Evolutionary conservation across 2,888 invertebrate genomes (phyloP), one percentile per base, ranked within the genome.

Genomic region (Phymatocera aterrima): DNA sequence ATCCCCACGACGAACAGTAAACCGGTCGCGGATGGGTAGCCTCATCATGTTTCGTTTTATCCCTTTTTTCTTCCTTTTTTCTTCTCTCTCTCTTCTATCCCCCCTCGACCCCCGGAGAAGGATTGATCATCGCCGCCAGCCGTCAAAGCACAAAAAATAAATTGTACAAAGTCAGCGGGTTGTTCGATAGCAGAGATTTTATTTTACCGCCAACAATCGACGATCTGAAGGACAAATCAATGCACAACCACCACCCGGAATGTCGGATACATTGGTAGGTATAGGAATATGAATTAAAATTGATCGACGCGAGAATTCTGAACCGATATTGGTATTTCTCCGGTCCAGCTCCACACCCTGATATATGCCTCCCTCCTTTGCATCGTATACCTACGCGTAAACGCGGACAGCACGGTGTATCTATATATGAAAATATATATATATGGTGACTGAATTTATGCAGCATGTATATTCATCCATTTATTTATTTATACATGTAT

Each of bases 261-360:
- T n/a, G n/a, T n/a, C n/a, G n/a, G n/a, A n/a, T n/a, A n/a, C n/a
- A n/a, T n/a, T n/a, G n/a, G n/a, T n/a, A n/a, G n/a, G n/a, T n/a
- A n/a, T 61, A 74, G 61, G 86, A 84, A 88, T 88, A 88, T n/a
- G n/a, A 87, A 89, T 89, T 87, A 87, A 83, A 88, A 88, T 87
- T 84, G 83, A 85, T 86, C 80, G 84, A 83, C 60, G 40, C 1
- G 12, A 40, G 43, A 68, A 3, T 8, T n/a, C 8, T n/a, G 31
- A 18, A 51, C 34, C 51, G 51, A 51, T 64, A n/a, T n/a, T n/a
- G n/a, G n/a, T n/a, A 43, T 54, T 70, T 43, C 34, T 72, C 51
- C 34, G 15, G 51, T 51, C 51, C 54, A 57, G 37, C 3, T 75
- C 40, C 6, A 5, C 75, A 34, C 61, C 37, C 31, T 60, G n/a